These are phyloP conservation scores for Thaumatotibia leucotreta DNA, from an alignment of 1,140 invertebrate species.

Conservation along the genomic window DNA sequence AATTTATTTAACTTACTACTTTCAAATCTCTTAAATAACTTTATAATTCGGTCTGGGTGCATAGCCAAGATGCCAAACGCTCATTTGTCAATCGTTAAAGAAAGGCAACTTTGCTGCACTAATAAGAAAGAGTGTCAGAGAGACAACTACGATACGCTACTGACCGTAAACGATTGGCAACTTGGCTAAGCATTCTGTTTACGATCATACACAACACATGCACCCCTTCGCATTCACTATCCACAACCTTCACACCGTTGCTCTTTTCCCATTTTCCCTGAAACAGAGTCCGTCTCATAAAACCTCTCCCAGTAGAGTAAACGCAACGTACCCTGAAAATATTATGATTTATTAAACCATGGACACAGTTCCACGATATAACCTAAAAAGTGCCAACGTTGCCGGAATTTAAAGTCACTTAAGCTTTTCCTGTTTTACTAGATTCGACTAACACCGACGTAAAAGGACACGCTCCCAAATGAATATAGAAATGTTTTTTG, in stretches of 20 bases:
- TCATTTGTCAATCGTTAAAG: no score
- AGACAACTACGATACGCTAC: no score
- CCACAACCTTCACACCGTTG: background rate
- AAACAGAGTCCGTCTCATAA: constrained; percentile 47
- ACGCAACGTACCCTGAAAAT: constrained; percentile 28
- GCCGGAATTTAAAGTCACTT: background rate
- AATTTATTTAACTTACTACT: no score
- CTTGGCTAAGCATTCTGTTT: background rate
- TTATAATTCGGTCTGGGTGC: no score
- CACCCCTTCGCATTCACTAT: background rate
- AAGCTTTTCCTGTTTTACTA: background rate
- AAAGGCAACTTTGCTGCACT: no score
- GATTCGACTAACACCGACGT: background rate
- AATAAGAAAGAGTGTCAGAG: no score
- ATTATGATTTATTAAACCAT: constrained; percentile 54
- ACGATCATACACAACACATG: background rate
- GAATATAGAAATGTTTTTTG: constrained; percentile 14
- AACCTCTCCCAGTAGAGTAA: constrained; percentile 39
- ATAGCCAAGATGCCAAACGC: no score
- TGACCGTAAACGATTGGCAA: no score
- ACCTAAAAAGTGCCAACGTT: background rate
- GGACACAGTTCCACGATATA: background rate
- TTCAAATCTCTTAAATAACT: no score
- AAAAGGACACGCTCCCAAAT: constrained; percentile 9
- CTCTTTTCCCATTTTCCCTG: constrained; percentile 15